Evolutionary conservation across 2,113 vertebrate genomes (phyloP).

Genomic region (Ursus arctos): DNA sequence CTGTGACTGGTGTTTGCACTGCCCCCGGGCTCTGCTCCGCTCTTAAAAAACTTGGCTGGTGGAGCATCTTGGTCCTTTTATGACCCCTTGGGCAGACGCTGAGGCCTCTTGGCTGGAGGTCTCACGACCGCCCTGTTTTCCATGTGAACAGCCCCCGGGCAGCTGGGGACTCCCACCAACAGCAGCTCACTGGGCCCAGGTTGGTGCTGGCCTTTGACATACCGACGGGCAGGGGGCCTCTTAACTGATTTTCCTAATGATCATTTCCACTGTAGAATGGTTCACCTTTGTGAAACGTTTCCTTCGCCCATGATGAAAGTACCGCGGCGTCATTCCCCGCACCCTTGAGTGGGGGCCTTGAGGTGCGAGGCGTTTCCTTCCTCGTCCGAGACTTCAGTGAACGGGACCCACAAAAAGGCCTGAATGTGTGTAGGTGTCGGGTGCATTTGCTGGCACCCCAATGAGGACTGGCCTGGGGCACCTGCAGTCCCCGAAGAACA

Average conservation of each 20-base stretch:
- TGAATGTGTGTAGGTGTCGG: accelerated
- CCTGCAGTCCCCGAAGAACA: neutral
- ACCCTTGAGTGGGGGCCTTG: accelerated
- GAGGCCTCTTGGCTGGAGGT: neutral
- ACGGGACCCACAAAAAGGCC: accelerated
- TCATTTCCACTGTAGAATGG: accelerated
- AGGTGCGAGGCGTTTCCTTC: accelerated
- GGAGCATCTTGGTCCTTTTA: no score
- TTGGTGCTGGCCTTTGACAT: neutral
- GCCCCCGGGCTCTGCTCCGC: neutral
- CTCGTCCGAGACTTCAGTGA: neutral
- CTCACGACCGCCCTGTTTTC: accelerated
- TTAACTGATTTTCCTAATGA: neutral
- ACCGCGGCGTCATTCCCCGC: accelerated
- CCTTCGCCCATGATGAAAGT: accelerated
- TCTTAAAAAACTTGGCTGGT: neutral
- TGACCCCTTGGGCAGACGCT: neutral
- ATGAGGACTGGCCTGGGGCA: accelerated
- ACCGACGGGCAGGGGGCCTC: neutral
- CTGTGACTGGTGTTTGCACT: accelerated
- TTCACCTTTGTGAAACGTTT: neutral
- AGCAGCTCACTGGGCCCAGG: accelerated
- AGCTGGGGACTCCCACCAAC: neutral
- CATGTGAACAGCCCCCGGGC: accelerated
- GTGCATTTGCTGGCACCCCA: accelerated